These are phyloP conservation scores for Sterna hirundo DNA, from an alignment of 2,113 vertebrate genomes.

Conservation along the genomic window DNA sequence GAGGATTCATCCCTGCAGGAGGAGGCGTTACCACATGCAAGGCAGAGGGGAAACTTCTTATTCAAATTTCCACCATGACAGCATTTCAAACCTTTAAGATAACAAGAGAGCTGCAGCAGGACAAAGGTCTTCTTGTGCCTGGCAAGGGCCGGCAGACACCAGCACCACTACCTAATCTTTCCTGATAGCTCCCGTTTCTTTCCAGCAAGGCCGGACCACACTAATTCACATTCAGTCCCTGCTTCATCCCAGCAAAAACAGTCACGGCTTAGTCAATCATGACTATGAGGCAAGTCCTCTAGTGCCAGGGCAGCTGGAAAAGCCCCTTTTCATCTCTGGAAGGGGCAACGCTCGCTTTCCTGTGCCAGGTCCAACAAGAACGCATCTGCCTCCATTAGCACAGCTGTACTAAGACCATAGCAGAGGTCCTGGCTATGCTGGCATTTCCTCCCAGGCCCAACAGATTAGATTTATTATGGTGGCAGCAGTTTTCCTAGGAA, in stretches of 20 bases:
- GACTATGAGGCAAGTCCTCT: neutral
- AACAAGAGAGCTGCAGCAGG: neutral
- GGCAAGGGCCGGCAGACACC: neutral
- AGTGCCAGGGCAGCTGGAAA: neutral
- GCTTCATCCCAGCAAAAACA: neutral
- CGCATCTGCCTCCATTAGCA: neutral
- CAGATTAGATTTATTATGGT: neutral
- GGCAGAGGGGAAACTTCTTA: neutral
- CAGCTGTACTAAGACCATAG: neutral
- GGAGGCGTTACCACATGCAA: rapidly evolving
- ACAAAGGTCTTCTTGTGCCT: neutral
- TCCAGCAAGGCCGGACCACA: neutral
- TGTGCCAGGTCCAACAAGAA: neutral
- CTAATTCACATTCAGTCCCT: neutral
- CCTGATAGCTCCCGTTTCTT: neutral
- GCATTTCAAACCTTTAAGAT: neutral
- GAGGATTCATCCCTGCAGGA: neutral
- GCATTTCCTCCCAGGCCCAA: neutral
- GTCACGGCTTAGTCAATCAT: neutral
- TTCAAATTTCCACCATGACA: neutral
- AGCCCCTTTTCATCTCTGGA: neutral
- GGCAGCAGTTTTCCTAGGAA: neutral
- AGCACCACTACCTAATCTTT: neutral
- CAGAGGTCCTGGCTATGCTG: neutral
- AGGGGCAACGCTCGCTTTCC: neutral